These are phyloP conservation scores for Paralichthys olivaceus DNA, from an alignment of 2,113 vertebrate species.

Conservation along the genomic window DNA sequence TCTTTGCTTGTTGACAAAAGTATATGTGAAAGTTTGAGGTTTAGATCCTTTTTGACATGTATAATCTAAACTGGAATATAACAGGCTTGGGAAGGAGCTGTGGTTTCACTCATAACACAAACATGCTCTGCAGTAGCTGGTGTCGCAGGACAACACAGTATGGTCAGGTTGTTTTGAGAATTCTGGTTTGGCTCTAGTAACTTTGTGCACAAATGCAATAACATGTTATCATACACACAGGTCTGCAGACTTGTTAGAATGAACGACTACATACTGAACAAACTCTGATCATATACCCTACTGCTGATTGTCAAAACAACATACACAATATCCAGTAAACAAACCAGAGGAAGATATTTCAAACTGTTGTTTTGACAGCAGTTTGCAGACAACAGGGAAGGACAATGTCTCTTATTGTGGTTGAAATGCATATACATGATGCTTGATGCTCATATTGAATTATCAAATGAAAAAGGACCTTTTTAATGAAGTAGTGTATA, in stretches of 20 bases:
- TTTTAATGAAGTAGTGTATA: no score
- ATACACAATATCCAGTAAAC: conserved; percentile 19
- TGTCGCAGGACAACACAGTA: not conserved
- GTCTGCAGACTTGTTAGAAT: not conserved
- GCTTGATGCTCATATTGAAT: not conserved
- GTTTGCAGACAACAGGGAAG: conserved; percentile 33
- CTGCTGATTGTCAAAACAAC: conserved; percentile 18
- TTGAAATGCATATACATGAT: no score
- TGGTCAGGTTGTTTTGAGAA: not conserved
- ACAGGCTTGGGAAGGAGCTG: not conserved
- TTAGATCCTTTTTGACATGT: no score
- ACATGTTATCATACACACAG: not conserved
- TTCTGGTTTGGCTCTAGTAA: not conserved
- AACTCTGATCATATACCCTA: not conserved
- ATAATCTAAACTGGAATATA: not conserved
- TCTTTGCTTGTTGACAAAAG: not conserved
- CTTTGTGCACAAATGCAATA: not conserved
- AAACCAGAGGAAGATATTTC: conserved; percentile 20
- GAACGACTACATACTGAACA: no score
- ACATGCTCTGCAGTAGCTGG: not conserved
- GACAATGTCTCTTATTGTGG: not conserved
- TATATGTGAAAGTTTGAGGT: not conserved
- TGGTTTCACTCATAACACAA: not conserved
- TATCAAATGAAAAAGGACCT: no score
- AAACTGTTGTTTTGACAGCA: conserved; percentile 44